Base-by-base conservation (phyloP, 2,888 invertebrate genomes). In the Muscina levida region DNA sequence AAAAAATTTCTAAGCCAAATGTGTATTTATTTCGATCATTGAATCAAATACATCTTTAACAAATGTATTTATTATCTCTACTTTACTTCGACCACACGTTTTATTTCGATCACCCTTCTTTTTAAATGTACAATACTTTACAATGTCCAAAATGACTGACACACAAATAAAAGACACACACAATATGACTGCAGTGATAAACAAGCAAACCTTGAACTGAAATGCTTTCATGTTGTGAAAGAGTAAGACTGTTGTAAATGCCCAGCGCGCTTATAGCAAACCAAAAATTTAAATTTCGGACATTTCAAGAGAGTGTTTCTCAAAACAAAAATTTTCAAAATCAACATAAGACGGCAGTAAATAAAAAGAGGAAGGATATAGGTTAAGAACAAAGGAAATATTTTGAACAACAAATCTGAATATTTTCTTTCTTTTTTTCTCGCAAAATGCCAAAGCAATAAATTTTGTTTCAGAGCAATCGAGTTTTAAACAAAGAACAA, bases 341-440 rank as follows among this genome's bases (percentile, higher is more conserved):
- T 67, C 24, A 51, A 67, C 15, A 68, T n/a, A 68, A 68, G 39
- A 22, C 42, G n/a, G 19, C 15, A 37, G 17, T 48, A 72, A 81
- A 72, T 79, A 82, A 67, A 83, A 79, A 83, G 80, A 81, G 77
- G 65, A 82, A 31, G 42, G 8, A 75, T 53, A 70, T 72, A 72
- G 72, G 84, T 84, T 85, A 85, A 83, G 87, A 82, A 85, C 85
- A 87, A 87, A 83, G 78, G 81, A 85, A 82, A 65, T 26, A 72
- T 81, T 81, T 77, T 67, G 77, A 81, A 81, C 81, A 77, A 75
- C 73, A 77, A 72, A 62, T 56, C 72, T 42, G 76, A 68, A 75
- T 70, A 75, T 77, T 72, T 82, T 66, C 77, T 74, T 76, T 72
- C 22, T 76, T 39, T 8, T 59, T 59, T 59, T 59, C 17, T 53